Base-by-base conservation (phyloP, 2,888 invertebrate genomes). In the Melieria crassipennis region DNA sequence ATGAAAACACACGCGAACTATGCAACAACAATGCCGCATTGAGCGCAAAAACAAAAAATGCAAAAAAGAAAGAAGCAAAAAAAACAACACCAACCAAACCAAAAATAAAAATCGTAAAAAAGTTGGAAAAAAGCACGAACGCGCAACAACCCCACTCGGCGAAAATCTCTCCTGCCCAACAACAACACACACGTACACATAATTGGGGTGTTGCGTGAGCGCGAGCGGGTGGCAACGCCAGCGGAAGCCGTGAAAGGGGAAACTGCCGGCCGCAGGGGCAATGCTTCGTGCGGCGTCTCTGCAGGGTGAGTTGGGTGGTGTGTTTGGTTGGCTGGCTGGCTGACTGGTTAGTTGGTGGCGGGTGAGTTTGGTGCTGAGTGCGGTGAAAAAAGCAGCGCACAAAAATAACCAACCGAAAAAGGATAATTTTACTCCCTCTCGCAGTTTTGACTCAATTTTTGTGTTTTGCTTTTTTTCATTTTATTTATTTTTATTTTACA, bases 331-430 rank as follows among this genome's bases (percentile, higher is more conserved):
- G 30, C 30, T 30, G 30, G 3, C 30, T 30, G 30, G 2, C 30
- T 30, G 30, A 2, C 2, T 30, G 30, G 30, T 30, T 16, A 2
- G 16, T 30, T 30, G 30, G 30, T 30, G 30, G 30, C 55, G 71
- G 48, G 65, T 70, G 50, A 63, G 47, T 57, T 57, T 50, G 69
- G 72, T 73, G 71, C 73, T 67, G 69, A 60, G 64, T 65, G 73
- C 77, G 74, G 76, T 75, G 75, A 74, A 75, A 74, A 73, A 75
- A 67, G 72, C 57, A 71, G 66, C 74, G 75, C 73, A 74, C 74
- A 77, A 78, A 79, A 78, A 78, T 78, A 79, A 77, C 77, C 77
- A 78, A 81, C 75, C 78, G 76, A 79, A 79, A 79, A 80, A 80
- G 79, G 78, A 80, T 79, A 79, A 77, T 73, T 76, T 76, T 72